Evolutionary conservation across 2,113 vertebrate species (phyloP).

Genomic region (Piprites chloris): DNA sequence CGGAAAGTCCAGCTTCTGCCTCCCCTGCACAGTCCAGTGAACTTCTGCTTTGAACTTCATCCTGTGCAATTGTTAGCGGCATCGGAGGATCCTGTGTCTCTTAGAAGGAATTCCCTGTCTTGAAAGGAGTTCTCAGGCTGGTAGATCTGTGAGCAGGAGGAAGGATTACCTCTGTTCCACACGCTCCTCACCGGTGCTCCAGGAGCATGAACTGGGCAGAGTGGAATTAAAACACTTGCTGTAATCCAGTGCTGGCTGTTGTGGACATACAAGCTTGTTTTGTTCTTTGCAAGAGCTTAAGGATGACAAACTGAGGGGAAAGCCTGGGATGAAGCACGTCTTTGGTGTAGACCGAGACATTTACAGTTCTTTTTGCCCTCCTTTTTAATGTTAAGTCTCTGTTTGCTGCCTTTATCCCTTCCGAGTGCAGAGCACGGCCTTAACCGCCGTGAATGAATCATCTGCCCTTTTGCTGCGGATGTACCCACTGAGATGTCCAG

Average conservation of each 20-base stretch:
- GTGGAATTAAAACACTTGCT: background rate
- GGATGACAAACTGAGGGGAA: background rate
- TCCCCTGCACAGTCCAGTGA: background rate
- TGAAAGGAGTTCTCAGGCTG: background rate
- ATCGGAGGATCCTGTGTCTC: background rate
- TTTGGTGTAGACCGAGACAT: fast-evolving
- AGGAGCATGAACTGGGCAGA: background rate
- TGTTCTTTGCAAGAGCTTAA: background rate
- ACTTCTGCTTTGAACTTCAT: background rate
- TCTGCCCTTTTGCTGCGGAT: background rate
- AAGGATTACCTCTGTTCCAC: background rate
- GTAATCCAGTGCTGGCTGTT: background rate
- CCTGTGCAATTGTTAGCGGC: background rate
- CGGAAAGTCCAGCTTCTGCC: background rate
- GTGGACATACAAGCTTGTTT: background rate
- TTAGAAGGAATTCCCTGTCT: background rate
- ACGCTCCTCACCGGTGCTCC: background rate
- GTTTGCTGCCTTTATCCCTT: background rate
- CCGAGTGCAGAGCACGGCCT: background rate
- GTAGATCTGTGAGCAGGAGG: background rate
- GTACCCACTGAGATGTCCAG: fast-evolving
- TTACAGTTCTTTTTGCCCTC: background rate
- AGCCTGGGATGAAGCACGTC: background rate
- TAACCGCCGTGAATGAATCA: background rate
- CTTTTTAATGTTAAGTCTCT: background rate